phyloP scores from a whole-genome alignment of 2,888 invertebrate species.

The Eustalomyia histrio region DNA sequence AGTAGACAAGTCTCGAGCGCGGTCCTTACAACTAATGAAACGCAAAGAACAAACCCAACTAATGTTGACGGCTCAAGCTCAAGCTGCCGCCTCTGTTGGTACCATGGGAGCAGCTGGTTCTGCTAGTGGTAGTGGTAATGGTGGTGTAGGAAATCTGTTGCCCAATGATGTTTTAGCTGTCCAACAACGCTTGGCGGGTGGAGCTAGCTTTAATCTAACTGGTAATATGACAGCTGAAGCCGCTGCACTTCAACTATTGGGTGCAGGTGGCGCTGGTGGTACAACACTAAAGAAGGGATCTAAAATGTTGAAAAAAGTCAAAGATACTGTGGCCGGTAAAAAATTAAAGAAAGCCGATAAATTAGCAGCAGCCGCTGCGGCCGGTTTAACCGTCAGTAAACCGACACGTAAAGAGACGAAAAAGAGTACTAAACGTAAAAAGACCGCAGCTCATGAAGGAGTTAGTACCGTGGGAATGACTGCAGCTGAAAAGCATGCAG shows the following conservation, averaged over 20 bases:
- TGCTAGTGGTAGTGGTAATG: slow-evolving; percentile 67
- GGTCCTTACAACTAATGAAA: slow-evolving; percentile 90
- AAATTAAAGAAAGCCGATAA: slow-evolving; percentile 72
- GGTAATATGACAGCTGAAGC: slow-evolving; percentile 34
- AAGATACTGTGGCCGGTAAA: slow-evolving; percentile 70
- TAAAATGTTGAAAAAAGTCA: slow-evolving; percentile 76
- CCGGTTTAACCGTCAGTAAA: slow-evolving; percentile 62
- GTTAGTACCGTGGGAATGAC: slow-evolving; percentile 71
- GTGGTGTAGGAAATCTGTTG: slow-evolving; percentile 29
- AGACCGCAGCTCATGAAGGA: slow-evolving; percentile 73
- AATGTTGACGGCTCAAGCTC: slow-evolving; percentile 81
- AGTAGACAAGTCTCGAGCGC: slow-evolving; percentile 91
- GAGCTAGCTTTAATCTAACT: slow-evolving; percentile 18
- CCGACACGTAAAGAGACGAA: slow-evolving; percentile 77
- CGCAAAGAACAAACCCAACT: slow-evolving; percentile 84
- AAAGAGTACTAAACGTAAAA: slow-evolving; percentile 82
- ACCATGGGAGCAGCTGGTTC: slow-evolving; percentile 67
- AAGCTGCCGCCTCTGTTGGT: slow-evolving; percentile 60
- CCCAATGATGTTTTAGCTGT: slow-evolving; percentile 45
- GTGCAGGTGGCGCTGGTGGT: neutral
- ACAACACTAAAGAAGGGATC: slow-evolving; percentile 66
- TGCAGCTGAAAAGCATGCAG: slow-evolving; percentile 76
- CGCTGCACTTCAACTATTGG: slow-evolving; percentile 29
- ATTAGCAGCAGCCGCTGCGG: slow-evolving; percentile 47
- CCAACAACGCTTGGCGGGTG: slow-evolving; percentile 54